These are phyloP conservation scores for Sicus ferrugineus DNA, from an alignment of 2,888 invertebrate genomes.

Conservation along the genomic window DNA sequence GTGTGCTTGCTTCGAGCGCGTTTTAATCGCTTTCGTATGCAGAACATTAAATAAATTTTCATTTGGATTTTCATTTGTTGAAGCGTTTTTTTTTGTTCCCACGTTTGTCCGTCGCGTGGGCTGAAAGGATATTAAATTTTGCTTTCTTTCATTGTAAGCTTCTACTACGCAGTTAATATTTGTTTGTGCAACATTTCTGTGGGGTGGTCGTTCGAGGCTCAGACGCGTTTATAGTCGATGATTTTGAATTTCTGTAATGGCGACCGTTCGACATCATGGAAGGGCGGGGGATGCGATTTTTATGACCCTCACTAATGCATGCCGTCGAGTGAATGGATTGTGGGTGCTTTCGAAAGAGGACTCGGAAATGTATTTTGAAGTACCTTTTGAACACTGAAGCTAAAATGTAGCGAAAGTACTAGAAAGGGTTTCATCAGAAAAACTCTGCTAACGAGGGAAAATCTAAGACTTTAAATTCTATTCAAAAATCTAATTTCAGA, in stretches of 20 bases:
- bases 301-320: constrained; percentile 9
- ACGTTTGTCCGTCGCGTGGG: neutral
- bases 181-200: neutral
- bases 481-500: no score
- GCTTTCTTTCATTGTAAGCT: neutral
- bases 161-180: neutral
- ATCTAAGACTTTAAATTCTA: neutral
- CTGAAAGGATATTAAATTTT: neutral
- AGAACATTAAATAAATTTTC: constrained; percentile 49
- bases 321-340: neutral
- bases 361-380: constrained; percentile 20
- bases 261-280: no score
- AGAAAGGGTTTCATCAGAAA: neutral
- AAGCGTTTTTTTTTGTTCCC: neutral
- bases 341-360: neutral
- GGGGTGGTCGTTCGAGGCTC: neutral
- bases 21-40: constrained; percentile 48
- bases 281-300: neutral
- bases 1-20: constrained; percentile 34
- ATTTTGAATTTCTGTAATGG: constrained; percentile 18
- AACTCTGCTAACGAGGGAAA: neutral
- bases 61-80: constrained; percentile 35
- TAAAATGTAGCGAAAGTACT: neutral
- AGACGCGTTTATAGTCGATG: constrained; percentile 20
- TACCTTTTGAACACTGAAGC: neutral